These are phyloP conservation scores for Terebella lapidaria DNA, from an alignment of 2,888 invertebrate genomes.

Conservation along the genomic window DNA sequence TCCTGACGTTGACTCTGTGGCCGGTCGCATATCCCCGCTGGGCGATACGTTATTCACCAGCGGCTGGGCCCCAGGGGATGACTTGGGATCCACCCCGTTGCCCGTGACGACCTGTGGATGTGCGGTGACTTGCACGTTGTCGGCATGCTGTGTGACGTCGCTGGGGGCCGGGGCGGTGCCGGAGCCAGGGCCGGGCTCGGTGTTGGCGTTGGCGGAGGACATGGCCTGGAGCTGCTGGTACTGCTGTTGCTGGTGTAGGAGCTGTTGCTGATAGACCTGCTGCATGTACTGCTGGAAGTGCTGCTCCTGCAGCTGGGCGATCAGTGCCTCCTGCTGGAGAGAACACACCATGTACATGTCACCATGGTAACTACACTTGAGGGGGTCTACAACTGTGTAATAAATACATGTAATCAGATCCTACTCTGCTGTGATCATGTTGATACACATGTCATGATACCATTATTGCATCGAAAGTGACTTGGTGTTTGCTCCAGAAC, in stretches of 20 bases:
- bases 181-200: not conserved
- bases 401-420: no score
- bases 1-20: not conserved
- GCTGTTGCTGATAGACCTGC: constrained; percentile 65
- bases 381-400: no score
- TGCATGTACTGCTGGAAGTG: constrained; percentile 99
- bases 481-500: no score
- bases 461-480: no score
- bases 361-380: no score
- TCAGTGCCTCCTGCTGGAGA: constrained; percentile 81
- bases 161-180: not conserved
- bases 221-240: constrained; percentile 47
- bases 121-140: not conserved
- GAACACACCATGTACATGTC: not conserved
- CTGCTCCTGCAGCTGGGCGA: constrained; percentile 93
- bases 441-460: no score
- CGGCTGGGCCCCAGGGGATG: not conserved
- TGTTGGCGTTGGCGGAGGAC: constrained; percentile 1
- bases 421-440: no score
- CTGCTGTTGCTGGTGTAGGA: constrained; percentile 57
- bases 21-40: not conserved
- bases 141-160: not conserved
- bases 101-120: not conserved
- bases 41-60: not conserved
- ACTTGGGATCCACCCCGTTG: not conserved